A percentile compares a stretch with the other conserved stretches of the same genome.
Conservation (phyloP, 2,113 vertebrate genomes). For the Tachysurus fulvidraco region DNA sequence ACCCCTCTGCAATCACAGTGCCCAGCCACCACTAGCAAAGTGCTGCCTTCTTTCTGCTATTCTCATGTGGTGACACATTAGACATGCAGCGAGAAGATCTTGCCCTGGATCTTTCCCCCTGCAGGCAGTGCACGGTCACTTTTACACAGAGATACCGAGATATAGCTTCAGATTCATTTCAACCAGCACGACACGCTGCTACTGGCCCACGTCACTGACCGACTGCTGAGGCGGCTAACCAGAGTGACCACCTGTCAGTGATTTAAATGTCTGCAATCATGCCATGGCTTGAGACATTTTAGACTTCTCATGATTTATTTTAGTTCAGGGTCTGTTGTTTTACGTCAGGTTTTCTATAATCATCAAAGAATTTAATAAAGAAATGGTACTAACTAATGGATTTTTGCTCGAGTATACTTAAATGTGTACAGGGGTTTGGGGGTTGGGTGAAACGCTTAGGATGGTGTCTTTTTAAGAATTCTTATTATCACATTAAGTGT, state of each 20-base stretch:
- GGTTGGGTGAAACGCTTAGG: background rate
- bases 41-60: constrained; percentile 39
- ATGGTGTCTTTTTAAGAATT: constrained; percentile 16
- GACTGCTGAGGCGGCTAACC: constrained; percentile 34
- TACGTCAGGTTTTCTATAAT: background rate
- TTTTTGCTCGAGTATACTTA: background rate
- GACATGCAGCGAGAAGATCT: constrained; percentile 44
- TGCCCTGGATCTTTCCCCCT: constrained; percentile 13
- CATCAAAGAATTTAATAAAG: background rate
- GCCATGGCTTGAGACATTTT: constrained; percentile 4
- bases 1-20: constrained; percentile 55
- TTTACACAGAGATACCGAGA: constrained; percentile 47
- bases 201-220: constrained; percentile 17
- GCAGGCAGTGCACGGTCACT: constrained; percentile 33
- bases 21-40: constrained; percentile 41
- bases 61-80: constrained; percentile 52
- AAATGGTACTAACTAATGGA: background rate
- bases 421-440: background rate
- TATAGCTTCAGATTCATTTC: constrained; percentile 48
- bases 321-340: background rate
- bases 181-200: constrained; percentile 10
- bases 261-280: constrained; percentile 2
- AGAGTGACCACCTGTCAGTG: constrained; percentile 7
- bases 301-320: background rate
- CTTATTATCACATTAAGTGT: constrained; percentile 39